Evolutionary conservation across 2,888 invertebrate genomes (phyloP), one percentile per base, ranked within the genome.

Genomic region (Amiota minor): DNA sequence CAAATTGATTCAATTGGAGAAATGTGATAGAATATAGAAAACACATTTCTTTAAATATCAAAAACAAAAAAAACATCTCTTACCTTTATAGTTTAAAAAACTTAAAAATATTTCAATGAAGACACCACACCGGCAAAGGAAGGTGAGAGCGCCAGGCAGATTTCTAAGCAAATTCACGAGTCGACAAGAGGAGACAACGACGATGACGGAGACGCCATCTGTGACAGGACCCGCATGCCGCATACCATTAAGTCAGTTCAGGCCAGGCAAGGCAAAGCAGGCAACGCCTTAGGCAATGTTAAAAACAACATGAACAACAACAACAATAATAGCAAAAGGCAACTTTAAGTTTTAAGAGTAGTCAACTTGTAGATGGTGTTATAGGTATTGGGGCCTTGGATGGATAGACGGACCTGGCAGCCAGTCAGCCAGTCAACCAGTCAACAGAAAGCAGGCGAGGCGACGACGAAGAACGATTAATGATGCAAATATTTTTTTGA

Each of bases 201-300:
- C 88, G 87, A 86, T 87, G 88, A 87, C 88, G 88, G 87, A 87
- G 87, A 87, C 88, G 87, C 87, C 86, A 84, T 86, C 86, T 81
- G 81, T 83, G 80, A 81, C 83, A 83, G 74, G 79, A 76, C 53
- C 46, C 70, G 50, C 10, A 49, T 59, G 14, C 56, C 59, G 46
- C 23, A 35, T 35, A 35, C 35, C 35, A 35, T 35, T 35, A 35
- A 35, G 35, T 35, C 35, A 35, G 35, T 35, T 6, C 35, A 35
- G 35, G 35, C 35, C 35, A 35, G 35, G 46, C 50, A 61, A n/a
- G 12, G 18, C 18, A 59, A 45, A 11, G 16, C 74, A 49, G 65
- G 72, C 72, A 72, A 65, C 74, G 72, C 69, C 77, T 53, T 49
- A 49, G 65, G 72, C 72, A 72, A 65, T 72, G 72, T 65, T 75